Conservation (phyloP, 2,113 vertebrate genomes). For the Aramus guarauna region DNA sequence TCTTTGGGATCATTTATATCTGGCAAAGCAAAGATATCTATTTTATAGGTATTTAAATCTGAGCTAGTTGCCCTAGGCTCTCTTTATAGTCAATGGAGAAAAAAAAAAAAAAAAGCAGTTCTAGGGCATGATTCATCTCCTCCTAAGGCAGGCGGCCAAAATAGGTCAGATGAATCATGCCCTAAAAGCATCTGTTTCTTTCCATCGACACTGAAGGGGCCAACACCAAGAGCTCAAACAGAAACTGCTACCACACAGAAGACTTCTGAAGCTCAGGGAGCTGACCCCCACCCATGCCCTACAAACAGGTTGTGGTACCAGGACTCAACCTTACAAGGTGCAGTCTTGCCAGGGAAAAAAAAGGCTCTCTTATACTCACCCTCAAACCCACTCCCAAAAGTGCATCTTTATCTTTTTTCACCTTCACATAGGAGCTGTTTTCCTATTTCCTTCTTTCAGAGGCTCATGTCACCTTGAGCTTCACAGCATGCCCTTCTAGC, state of each 20-base stretch:
- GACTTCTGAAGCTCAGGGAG: neutral
- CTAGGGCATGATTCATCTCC: slow-evolving; percentile 41
- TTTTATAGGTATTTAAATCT: neutral
- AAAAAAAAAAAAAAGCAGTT: slow-evolving; percentile 15
- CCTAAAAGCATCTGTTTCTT: slow-evolving; percentile 39
- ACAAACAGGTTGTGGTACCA: neutral
- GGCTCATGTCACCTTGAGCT: slow-evolving; percentile 10
- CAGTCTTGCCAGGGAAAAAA: neutral
- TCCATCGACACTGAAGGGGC: neutral
- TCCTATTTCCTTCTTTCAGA: neutral
- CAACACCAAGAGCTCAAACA: neutral
- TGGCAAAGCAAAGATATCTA: neutral
- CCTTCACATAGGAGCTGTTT: neutral
- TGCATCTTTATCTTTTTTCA: neutral
- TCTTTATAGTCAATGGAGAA: neutral
- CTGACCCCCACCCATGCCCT: neutral
- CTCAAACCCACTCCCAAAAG: neutral
- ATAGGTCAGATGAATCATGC: slow-evolving; percentile 49
- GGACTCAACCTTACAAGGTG: neutral
- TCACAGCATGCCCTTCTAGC: neutral
- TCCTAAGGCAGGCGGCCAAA: slow-evolving; percentile 36
- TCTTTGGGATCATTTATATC: neutral
- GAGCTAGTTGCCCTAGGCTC: neutral
- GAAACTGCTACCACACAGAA: neutral
- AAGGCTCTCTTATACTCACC: neutral